phyloP scores from a whole-genome alignment of 2,888 invertebrate species.

The Germaria angustata region DNA sequence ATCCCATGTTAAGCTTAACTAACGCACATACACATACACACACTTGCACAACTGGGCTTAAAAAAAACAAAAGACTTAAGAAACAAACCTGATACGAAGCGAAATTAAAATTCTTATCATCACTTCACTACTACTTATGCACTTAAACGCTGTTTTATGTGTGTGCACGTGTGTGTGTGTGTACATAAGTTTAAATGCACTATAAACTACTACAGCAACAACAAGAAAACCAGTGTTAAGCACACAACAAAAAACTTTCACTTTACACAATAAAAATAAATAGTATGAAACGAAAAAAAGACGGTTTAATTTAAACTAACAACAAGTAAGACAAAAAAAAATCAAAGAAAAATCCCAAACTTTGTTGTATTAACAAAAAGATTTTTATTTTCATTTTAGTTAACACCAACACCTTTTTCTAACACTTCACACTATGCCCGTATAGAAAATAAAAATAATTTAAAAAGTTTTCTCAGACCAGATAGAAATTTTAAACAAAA shows the following conservation, averaged over 20 bases:
- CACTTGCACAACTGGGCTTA: background rate
- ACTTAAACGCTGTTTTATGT: background rate
- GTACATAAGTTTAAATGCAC: conserved; percentile 25
- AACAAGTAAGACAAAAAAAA: conserved; percentile 4
- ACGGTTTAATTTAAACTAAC: background rate
- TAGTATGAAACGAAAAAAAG: background rate
- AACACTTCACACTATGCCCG: background rate
- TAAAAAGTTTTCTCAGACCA: background rate
- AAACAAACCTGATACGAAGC: conserved; percentile 63
- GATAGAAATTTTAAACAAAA: background rate
- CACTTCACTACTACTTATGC: conserved; percentile 34
- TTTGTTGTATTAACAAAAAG: conserved; percentile 8
- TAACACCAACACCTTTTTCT: conserved; percentile 37
- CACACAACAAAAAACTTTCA: conserved; percentile 63
- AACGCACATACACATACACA: background rate
- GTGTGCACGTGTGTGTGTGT: background rate
- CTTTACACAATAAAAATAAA: conserved; percentile 54
- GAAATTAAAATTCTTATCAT: conserved; percentile 74
- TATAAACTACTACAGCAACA: conserved; percentile 28
- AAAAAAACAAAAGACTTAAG: conserved; percentile 59
- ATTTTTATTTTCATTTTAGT: conserved; percentile 33
- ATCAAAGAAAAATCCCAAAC: background rate
- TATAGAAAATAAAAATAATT: background rate
- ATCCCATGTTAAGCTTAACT: conserved; percentile 13
- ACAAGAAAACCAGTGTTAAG: conserved; percentile 19